Evolutionary conservation across 92 coral and sea anemone genomes (phyloP).

Genomic region (Palythoa grandis): DNA sequence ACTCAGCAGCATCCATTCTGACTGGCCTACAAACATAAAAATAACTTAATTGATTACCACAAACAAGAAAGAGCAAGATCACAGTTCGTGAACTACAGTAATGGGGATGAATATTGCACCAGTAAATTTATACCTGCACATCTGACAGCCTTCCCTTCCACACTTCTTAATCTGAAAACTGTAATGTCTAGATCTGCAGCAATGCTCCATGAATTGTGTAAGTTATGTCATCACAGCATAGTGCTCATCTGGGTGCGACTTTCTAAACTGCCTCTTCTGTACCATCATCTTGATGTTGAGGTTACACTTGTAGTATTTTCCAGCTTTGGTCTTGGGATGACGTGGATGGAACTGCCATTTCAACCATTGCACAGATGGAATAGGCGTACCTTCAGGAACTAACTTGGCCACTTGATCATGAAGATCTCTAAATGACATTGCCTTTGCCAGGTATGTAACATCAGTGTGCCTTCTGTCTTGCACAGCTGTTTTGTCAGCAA

Average conservation of each 20-base stretch:
- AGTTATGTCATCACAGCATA: not conserved
- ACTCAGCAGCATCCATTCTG: slow-evolving; percentile 19
- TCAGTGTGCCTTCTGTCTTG: too few species aligned
- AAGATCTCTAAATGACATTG: too few species aligned
- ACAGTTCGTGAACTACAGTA: not conserved
- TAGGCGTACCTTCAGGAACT: not conserved
- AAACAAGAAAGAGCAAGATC: slow-evolving; percentile 25
- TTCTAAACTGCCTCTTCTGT: not conserved
- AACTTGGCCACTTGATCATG: not conserved
- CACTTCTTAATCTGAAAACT: slow-evolving; percentile 18
- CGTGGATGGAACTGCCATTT: slow-evolving; percentile 13
- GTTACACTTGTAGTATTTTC: slow-evolving; percentile 1
- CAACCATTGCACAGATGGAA: not conserved
- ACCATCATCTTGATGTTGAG: slow-evolving; percentile 1
- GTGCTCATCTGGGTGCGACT: slow-evolving; percentile 33
- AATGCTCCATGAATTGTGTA: not conserved
- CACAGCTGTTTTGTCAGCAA: slow-evolving; percentile 10
- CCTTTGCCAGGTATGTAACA: too few species aligned
- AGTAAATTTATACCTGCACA: slow-evolving; percentile 20
- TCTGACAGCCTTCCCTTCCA: slow-evolving; percentile 10
- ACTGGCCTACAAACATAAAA: slow-evolving; percentile 5
- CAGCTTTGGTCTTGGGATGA: not conserved
- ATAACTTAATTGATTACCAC: not conserved
- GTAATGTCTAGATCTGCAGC: not conserved
- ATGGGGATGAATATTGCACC: slow-evolving; percentile 23